phyloP scores from a whole-genome alignment of 2,113 vertebrate species.

The Piprites chloris region DNA sequence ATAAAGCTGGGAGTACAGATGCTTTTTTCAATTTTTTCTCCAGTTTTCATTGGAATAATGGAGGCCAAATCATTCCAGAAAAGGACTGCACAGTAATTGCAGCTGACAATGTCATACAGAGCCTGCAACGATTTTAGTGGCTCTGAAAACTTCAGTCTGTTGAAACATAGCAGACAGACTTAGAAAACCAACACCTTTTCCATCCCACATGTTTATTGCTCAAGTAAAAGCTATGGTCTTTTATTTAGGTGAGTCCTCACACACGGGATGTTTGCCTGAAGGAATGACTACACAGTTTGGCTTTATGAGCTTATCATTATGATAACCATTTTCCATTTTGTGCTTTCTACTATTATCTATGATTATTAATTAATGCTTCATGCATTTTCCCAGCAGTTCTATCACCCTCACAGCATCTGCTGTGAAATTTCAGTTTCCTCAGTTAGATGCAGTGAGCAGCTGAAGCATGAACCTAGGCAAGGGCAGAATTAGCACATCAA shows the following conservation, averaged over 20 bases:
- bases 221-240: background rate
- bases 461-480: background rate
- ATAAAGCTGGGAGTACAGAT: background rate
- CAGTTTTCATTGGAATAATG: background rate
- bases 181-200: background rate
- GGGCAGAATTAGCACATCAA: background rate
- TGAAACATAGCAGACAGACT: background rate
- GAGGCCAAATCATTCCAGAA: background rate
- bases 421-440: background rate
- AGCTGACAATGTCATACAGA: background rate
- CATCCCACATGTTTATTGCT: background rate
- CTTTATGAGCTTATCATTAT: background rate
- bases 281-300: background rate
- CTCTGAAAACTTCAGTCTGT: background rate
- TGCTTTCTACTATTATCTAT: background rate
- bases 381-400: background rate
- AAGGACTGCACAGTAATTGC: background rate
- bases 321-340: background rate
- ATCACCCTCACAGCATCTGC: background rate
- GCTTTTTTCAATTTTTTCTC: background rate
- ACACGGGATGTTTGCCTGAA: background rate
- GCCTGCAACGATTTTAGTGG: background rate
- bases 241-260: background rate
- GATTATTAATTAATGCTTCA: slow-evolving; percentile 34
- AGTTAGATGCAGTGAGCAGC: background rate